Conservation (phyloP, 2,113 vertebrate genomes). For the Anthoscopus minutus region DNA sequence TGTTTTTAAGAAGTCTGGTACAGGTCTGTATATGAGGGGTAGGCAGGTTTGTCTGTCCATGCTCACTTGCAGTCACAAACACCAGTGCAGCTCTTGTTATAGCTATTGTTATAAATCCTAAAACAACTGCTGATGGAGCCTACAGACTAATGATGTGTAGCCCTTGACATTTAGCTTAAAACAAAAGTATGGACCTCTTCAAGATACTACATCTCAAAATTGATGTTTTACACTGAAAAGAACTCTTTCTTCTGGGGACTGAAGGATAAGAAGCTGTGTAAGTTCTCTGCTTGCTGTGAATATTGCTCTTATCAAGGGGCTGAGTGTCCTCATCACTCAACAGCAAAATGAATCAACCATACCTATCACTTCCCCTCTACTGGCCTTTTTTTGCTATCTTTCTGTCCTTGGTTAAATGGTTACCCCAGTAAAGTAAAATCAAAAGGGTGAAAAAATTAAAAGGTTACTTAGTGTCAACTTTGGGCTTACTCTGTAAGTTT, state of each 20-base stretch:
- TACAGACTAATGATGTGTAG: background rate
- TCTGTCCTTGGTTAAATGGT: background rate
- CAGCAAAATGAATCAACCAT: background rate
- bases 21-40: background rate
- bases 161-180: background rate
- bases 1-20: background rate
- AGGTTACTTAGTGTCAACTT: background rate
- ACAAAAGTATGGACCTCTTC: background rate
- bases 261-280: background rate
- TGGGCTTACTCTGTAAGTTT: no score
- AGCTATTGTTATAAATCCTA: background rate
- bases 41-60: background rate
- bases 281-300: background rate
- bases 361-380: fast-evolving
- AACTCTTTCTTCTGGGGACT: background rate
- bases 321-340: background rate
- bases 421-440: background rate
- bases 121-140: background rate
- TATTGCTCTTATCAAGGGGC: background rate
- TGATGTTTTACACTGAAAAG: background rate
- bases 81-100: fast-evolving
- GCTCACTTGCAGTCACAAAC: background rate
- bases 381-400: background rate
- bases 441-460: background rate
- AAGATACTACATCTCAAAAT: background rate